phyloP scores from a whole-genome alignment of 2,797 vertebrate genomes.

The Darevskia mixta region DNA sequence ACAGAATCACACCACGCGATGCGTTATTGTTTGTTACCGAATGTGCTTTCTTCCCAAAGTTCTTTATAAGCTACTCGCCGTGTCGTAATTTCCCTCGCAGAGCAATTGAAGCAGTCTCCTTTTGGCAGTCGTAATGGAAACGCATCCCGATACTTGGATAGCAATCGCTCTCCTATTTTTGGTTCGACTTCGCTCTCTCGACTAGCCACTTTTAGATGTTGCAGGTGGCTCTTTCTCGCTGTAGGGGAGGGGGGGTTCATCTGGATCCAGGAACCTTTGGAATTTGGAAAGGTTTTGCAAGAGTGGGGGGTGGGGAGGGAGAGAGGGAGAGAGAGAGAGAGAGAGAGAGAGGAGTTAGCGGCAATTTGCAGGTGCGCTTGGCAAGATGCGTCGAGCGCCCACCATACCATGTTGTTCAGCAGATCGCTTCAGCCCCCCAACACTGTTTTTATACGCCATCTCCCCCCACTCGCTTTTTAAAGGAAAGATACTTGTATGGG shows the following conservation, averaged over 20 bases:
- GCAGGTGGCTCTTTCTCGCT: constrained; percentile 7
- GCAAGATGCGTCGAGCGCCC: background rate
- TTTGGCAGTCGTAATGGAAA: constrained; percentile 7
- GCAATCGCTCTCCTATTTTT: constrained; percentile 33
- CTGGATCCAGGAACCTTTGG: background rate
- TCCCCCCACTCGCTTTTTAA: background rate
- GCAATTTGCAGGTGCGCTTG: constrained; percentile 20
- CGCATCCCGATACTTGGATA: constrained; percentile 10
- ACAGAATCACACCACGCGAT: background rate
- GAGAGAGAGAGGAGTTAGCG: background rate
- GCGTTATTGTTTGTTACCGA: background rate
- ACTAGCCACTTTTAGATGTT: constrained; percentile 1
- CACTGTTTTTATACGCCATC: constrained; percentile 3
- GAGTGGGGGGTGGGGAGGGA: too few species aligned
- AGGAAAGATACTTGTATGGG: constrained; percentile 23
- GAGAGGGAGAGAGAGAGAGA: too few species aligned
- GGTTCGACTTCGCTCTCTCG: constrained; percentile 9
- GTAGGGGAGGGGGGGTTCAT: background rate
- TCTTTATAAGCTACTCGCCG: constrained; percentile 4
- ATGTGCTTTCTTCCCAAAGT: background rate
- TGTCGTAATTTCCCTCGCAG: constrained; percentile 1
- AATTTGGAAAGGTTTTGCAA: background rate
- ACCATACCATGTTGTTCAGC: background rate
- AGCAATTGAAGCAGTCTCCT: constrained; percentile 3
- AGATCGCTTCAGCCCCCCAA: background rate